A percentile compares a stretch with the other conserved stretches of the same genome.
phyloP scores from a whole-genome alignment of 2,888 invertebrate genomes.

The Podotricha telesiphe region DNA sequence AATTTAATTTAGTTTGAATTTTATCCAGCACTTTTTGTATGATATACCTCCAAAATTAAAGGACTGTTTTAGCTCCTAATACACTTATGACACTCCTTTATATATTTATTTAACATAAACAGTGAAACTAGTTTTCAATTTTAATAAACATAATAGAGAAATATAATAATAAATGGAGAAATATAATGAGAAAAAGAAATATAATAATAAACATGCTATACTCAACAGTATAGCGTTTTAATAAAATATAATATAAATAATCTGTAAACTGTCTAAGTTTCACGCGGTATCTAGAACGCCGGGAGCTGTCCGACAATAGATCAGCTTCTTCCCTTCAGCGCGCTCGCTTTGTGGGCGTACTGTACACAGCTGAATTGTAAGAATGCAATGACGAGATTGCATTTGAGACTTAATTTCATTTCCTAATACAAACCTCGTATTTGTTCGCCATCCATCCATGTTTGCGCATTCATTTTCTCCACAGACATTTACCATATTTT shows the following conservation, averaged over 20 bases:
- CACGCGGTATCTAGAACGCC: slow-evolving; percentile 48
- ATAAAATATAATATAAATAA: slow-evolving; percentile 46
- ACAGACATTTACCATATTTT: slow-evolving; percentile 76
- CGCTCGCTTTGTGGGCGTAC: slow-evolving; percentile 42
- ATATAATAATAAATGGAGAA: not conserved
- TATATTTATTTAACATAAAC: too few relatives aligned
- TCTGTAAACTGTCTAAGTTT: slow-evolving; percentile 48
- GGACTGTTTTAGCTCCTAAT: too few relatives aligned
- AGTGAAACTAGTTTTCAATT: too few relatives aligned
- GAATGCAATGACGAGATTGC: slow-evolving; percentile 65
- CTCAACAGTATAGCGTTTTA: slow-evolving; percentile 27
- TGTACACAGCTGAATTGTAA: slow-evolving; percentile 42
- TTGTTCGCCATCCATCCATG: slow-evolving; percentile 73
- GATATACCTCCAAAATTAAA: too few relatives aligned
- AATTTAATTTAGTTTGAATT: too few relatives aligned
- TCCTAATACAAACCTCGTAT: slow-evolving; percentile 75
- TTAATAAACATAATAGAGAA: too few relatives aligned
- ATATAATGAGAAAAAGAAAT: not conserved
- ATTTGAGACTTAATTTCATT: slow-evolving; percentile 79
- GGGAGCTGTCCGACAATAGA: slow-evolving; percentile 49
- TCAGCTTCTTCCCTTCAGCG: slow-evolving; percentile 47
- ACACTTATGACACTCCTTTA: too few relatives aligned
- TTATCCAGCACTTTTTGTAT: too few relatives aligned
- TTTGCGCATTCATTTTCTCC: slow-evolving; percentile 76
- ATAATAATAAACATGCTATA: not conserved